Base-by-base conservation (phyloP, 2,888 invertebrate species). In the Carterocephalus palaemon region DNA sequence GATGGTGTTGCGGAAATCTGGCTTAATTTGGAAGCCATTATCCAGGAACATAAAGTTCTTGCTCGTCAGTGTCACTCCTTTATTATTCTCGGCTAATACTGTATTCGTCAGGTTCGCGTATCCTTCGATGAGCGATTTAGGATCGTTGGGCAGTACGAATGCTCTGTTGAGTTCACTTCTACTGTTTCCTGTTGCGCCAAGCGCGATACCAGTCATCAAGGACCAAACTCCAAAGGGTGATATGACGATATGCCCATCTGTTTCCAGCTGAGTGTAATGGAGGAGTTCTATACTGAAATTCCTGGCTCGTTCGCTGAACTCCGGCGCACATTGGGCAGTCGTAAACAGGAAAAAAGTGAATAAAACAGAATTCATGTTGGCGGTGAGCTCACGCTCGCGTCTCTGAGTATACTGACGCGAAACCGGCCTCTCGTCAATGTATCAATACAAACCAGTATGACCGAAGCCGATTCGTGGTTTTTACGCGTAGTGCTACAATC, bases 141-240 rank as follows among this genome's bases (percentile, higher is more conserved):
- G 58, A 10, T 67, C 69, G 20, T 53, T 68, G 0, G 85, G 83
- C 1, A 86, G 63, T 33, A 78, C 66, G 43, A 84, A 80, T 5
- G 85, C 75, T 48, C 60, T 60, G 5, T 67, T 57, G 0, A 86
- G 60, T 56, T 86, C 68, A 1, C 36, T 57, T 55, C 70, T 76
- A 52, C 78, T 82, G 26, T 73, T 67, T 1, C 73, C 82, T 0
- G 74, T 65, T 1, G 84, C 78, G 9, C 86, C 86, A 13, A 84
- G 52, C 0, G 85, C 73, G 3, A 86, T 67, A 3, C 82, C 84
- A 0, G 83, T 79, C 78, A 88, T 71, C n/a, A 88, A 55, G 5
- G 75, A 80, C 88, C 88, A 88, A 56, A 88, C 79, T 51, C 87
- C 87, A 40, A 84, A 83, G 0, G 88, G 88, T 1, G 86, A 84